These are phyloP conservation scores for Cydia strobilella DNA, from an alignment of 1,140 invertebrate genomes.

Conservation along the genomic window DNA sequence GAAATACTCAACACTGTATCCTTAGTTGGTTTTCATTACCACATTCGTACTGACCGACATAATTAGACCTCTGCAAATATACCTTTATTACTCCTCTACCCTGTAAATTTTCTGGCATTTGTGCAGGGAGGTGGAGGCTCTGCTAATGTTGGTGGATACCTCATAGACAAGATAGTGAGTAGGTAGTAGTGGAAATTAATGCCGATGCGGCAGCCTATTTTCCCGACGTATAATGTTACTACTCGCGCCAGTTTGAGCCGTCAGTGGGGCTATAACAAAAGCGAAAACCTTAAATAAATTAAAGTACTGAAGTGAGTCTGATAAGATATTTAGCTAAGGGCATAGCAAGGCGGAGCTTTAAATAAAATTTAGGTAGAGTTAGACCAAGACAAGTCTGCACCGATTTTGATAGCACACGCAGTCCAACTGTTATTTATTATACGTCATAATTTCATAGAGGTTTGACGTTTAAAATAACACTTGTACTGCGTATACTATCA, in stretches of 20 bases:
- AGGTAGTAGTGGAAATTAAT: conserved; percentile 41
- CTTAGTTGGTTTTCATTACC: conserved; percentile 4
- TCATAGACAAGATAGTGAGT: conserved; percentile 27
- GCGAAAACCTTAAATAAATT: conserved; percentile 1
- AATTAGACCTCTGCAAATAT: background rate
- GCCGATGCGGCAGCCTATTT: conserved; percentile 53
- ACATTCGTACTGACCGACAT: background rate
- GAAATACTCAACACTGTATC: background rate
- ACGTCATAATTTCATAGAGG: too few relatives aligned
- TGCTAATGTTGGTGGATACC: background rate
- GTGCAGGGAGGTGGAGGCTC: background rate
- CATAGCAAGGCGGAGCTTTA: too few relatives aligned
- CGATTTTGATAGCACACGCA: too few relatives aligned
- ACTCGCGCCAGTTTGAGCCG: conserved; percentile 41
- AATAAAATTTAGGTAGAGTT: too few relatives aligned
- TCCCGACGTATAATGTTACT: conserved; percentile 48
- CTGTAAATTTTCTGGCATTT: background rate
- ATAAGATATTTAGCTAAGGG: background rate
- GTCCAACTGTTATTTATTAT: too few relatives aligned
- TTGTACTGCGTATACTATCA: too few relatives aligned
- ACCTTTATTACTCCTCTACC: background rate
- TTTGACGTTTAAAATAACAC: too few relatives aligned
- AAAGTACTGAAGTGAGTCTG: background rate
- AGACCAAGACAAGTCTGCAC: too few relatives aligned
- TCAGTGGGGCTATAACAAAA: conserved; percentile 31